A percentile compares a stretch with the other conserved stretches of the same genome.
Evolutionary conservation across 92 coral and sea anemone genomes (phyloP).

Genomic region (Umimayanthus chanpuru): DNA sequence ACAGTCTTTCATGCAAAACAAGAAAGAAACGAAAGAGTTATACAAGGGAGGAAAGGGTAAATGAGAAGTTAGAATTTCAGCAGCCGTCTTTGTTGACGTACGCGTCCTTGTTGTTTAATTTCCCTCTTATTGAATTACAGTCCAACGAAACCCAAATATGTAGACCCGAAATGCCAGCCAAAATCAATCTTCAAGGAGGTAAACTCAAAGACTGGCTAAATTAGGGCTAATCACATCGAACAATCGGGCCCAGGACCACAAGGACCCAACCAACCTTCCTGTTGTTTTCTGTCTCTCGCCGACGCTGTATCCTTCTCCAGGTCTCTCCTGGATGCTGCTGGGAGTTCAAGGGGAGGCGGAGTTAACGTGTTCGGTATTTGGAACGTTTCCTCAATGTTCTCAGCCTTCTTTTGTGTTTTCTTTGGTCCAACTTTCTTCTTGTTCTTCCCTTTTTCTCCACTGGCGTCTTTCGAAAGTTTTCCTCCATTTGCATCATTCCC

Average conservation of each 20-base stretch:
- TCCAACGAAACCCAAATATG: too few relatives aligned
- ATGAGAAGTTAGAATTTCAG: too few relatives aligned
- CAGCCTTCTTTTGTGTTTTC: slow-evolving; percentile 54
- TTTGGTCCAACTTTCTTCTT: slow-evolving; percentile 58
- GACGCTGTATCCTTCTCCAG: slow-evolving; percentile 73
- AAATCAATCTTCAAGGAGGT: too few relatives aligned
- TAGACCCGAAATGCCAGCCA: too few relatives aligned
- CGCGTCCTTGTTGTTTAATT: too few relatives aligned
- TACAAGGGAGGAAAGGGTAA: too few relatives aligned
- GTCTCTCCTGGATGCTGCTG: slow-evolving; percentile 37
- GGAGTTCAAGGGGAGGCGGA: slow-evolving; percentile 70
- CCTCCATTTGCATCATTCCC: slow-evolving; percentile 4
- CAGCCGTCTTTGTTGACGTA: too few relatives aligned
- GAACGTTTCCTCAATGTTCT: slow-evolving; percentile 65
- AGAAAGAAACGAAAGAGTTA: too few relatives aligned
- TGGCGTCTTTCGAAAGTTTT: background rate
- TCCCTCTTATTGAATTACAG: too few relatives aligned
- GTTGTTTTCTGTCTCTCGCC: slow-evolving; percentile 77
- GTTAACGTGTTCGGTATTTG: slow-evolving; percentile 63
- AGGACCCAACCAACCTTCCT: slow-evolving; percentile 35
- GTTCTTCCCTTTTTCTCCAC: slow-evolving; percentile 28
- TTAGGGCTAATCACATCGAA: too few relatives aligned
- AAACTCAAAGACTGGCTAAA: too few relatives aligned
- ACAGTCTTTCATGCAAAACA: too few relatives aligned
- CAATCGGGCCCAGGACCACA: background rate